Percentiles rank a stretch among this genome's conserved stretches.
Conservation (phyloP, 2,797 vertebrate species). For the Pristis pectinata region DNA sequence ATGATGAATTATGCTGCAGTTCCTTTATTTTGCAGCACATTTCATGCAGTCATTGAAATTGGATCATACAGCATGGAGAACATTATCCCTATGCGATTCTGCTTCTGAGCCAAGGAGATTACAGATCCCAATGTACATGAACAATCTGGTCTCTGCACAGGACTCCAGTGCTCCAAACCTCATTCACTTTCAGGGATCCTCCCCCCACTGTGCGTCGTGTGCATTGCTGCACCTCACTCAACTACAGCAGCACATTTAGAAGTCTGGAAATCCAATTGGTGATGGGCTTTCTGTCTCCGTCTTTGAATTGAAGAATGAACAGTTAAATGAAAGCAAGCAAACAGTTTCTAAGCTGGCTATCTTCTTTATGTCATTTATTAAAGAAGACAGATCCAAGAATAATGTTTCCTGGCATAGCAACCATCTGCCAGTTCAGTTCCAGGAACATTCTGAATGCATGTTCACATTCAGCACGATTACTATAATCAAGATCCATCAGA, state of each 20-base stretch:
- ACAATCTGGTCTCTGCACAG: background rate
- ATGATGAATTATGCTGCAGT: too few relatives aligned
- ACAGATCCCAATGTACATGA: too few relatives aligned
- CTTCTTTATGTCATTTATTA: background rate
- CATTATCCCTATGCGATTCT: too few relatives aligned
- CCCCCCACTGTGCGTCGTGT: too few relatives aligned
- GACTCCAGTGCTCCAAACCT: background rate
- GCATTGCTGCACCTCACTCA: background rate
- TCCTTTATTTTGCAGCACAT: too few relatives aligned
- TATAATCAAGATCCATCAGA: background rate
- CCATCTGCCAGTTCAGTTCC: background rate
- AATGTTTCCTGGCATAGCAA: background rate
- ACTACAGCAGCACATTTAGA: background rate
- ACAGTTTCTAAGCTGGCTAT: background rate
- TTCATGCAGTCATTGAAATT: too few relatives aligned
- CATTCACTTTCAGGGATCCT: background rate
- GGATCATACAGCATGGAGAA: too few relatives aligned
- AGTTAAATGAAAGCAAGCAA: background rate
- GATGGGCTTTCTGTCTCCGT: background rate
- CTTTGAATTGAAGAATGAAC: background rate
- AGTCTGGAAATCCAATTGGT: background rate
- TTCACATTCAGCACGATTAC: background rate
- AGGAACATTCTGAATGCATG: background rate
- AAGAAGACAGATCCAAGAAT: background rate
- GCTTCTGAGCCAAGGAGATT: too few relatives aligned